These are phyloP conservation scores for Idaea dimidiata DNA, from an alignment of 2,888 invertebrate genomes.

Conservation along the genomic window DNA sequence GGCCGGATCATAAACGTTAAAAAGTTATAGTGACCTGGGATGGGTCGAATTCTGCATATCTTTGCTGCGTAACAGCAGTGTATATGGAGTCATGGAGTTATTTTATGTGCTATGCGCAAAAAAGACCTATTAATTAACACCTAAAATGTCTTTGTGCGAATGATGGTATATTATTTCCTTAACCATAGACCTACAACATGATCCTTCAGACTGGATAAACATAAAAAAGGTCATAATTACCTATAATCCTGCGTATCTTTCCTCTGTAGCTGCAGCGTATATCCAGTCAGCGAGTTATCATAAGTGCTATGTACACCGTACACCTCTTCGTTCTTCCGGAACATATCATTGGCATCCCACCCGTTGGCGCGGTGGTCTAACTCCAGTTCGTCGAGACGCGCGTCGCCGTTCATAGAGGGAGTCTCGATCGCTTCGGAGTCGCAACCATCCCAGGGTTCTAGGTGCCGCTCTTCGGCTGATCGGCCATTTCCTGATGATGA, in stretches of 20 bases:
- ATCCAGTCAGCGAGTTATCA: slow-evolving; percentile 94
- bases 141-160: no score
- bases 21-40: no score
- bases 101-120: no score
- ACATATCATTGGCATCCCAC: slow-evolving; percentile 99
- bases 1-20: no score
- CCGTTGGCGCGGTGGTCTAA: slow-evolving; percentile 92
- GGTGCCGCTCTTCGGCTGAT: slow-evolving; percentile 84
- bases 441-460: slow-evolving; percentile 93
- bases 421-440: slow-evolving; percentile 74
- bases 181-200: neutral
- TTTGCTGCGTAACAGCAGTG: no score
- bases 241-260: slow-evolving; percentile 93
- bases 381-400: slow-evolving; percentile 84
- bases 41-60: no score
- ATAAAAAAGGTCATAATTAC: slow-evolving; percentile 40
- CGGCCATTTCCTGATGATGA: slow-evolving; percentile 61
- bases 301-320: slow-evolving; percentile 97
- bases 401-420: slow-evolving; percentile 80
- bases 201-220: no score
- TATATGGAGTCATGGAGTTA: no score
- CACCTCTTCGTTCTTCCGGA: slow-evolving; percentile 92
- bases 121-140: no score
- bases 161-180: no score
- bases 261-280: slow-evolving; percentile 92